Conservation (phyloP, 1,140 invertebrate genomes). For the Platyscapa corneri region DNA sequence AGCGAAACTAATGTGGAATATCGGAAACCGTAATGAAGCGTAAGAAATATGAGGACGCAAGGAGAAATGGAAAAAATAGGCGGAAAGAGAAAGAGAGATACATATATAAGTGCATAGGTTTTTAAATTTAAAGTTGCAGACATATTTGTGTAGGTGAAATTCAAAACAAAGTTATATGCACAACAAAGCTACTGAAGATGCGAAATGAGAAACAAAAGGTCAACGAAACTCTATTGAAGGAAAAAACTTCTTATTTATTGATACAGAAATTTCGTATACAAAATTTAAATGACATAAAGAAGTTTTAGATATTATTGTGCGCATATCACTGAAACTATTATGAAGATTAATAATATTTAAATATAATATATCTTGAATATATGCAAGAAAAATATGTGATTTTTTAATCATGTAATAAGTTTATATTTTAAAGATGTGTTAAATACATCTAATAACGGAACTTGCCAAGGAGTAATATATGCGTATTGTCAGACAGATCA, state of each 20-base stretch:
- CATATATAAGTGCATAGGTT: not conserved
- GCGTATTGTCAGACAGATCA: too few species aligned
- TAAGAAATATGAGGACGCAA: conserved; percentile 42
- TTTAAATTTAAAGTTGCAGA: not conserved
- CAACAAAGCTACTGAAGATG: not conserved
- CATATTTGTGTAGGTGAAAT: not conserved
- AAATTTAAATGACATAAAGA: not conserved
- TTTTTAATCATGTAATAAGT: too few species aligned
- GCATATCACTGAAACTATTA: not conserved
- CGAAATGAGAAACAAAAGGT: not conserved
- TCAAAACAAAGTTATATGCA: not conserved
- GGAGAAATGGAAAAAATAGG: not conserved
- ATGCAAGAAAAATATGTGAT: too few species aligned
- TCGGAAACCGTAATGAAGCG: conserved; percentile 45
- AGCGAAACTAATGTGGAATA: conserved; percentile 54
- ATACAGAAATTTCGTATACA: not conserved
- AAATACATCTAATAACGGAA: too few species aligned
- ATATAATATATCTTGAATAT: not conserved
- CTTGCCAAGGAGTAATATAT: too few species aligned
- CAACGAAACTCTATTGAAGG: not conserved
- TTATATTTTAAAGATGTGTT: too few species aligned
- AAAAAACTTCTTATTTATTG: not conserved
- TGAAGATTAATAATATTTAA: not conserved
- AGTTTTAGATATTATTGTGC: not conserved
- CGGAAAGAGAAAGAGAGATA: not conserved